Base-by-base conservation (phyloP, 2,888 invertebrate genomes). In the Parthenolecanium corni region DNA sequence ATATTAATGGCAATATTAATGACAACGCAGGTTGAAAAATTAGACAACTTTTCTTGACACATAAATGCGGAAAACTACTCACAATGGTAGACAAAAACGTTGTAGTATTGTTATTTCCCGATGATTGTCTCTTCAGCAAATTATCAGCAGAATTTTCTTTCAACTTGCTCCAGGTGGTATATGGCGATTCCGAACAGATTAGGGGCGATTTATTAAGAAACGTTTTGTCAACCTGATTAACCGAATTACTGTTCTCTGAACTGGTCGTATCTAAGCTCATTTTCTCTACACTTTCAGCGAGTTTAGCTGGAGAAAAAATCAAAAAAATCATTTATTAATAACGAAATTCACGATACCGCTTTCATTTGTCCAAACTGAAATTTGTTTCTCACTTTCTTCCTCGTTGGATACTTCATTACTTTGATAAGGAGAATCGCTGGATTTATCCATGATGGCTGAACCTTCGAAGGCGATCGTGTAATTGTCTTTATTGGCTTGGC, bases 391-490 rank as follows among this genome's bases (percentile, higher is more conserved):
- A 42, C 44, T 42, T 42, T 42, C 44, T 9, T 14, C 44, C 3
- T 5, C n/a, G 14, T 18, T 42, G 14, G 44, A 14, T 5, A 14
- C 14, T 4, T 14, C 44, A 16, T 42, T 14, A 14, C 14, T 20
- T n/a, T 14, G 23, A 49, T 25, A 38, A 23, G 21, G 52, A 23
- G 52, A 52, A 18, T 62, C 53, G 11, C 66, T 67, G 72, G 85
- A 86, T 73, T 86, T 88, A 74, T 86, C 88, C 78, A 85, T 83
- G 68, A 86, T 84, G 69, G 84, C 79, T 70, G 88, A 88, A 71
- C 90, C 92, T 77, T 92, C 91, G 71, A 93, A 93, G 68, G 92
- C 92, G 71, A 93, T 91, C 67, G 92, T 93, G 74, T 93, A 93
- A 77, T 93, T 93, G 75, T 91, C 88, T 77, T 92, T 91, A 69